Percentiles rank a stretch among this genome's conserved stretches.
Evolutionary conservation across 2,113 vertebrate genomes (phyloP).

Genomic region (Leptodactylus fuscus): DNA sequence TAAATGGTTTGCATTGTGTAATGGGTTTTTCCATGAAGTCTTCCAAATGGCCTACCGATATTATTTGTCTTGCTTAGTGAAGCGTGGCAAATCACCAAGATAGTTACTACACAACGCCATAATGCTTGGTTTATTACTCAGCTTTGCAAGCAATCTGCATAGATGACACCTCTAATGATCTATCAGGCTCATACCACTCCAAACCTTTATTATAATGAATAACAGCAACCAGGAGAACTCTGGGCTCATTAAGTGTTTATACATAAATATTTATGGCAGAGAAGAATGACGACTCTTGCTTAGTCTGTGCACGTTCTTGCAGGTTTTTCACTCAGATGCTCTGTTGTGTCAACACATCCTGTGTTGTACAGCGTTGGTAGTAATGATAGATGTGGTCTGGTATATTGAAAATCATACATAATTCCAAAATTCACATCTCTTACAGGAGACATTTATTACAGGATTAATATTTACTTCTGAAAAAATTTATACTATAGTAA

Average conservation of each 20-base stretch:
- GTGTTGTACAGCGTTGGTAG: background rate
- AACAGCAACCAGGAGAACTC: slow-evolving; percentile 18
- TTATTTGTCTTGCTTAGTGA: slow-evolving; percentile 13
- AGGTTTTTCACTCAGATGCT: slow-evolving; percentile 39
- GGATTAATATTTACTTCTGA: too few relatives aligned
- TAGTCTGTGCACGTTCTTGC: slow-evolving; percentile 22
- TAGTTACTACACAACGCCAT: background rate
- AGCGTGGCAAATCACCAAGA: slow-evolving; percentile 3
- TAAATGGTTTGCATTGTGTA: background rate
- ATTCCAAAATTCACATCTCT: background rate
- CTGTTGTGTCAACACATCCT: slow-evolving; percentile 29
- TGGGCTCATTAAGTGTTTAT: slow-evolving; percentile 27
- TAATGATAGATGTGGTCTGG: background rate
- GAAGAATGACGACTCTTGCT: slow-evolving; percentile 11
- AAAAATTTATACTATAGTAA: too few relatives aligned
- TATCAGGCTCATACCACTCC: background rate
- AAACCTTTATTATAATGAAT: slow-evolving; percentile 11
- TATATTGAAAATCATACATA: background rate
- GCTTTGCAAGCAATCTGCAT: slow-evolving; percentile 33
- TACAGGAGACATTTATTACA: background rate
- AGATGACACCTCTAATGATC: slow-evolving; percentile 13
- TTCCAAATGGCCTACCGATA: background rate
- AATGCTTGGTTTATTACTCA: slow-evolving; percentile 11
- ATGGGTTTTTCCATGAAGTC: slow-evolving; percentile 27
- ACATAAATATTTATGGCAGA: slow-evolving; percentile 50